Percentiles rank a stretch among this genome's conserved stretches.
phyloP scores from a whole-genome alignment of 2,797 vertebrate species.

The Delichon dasypus region DNA sequence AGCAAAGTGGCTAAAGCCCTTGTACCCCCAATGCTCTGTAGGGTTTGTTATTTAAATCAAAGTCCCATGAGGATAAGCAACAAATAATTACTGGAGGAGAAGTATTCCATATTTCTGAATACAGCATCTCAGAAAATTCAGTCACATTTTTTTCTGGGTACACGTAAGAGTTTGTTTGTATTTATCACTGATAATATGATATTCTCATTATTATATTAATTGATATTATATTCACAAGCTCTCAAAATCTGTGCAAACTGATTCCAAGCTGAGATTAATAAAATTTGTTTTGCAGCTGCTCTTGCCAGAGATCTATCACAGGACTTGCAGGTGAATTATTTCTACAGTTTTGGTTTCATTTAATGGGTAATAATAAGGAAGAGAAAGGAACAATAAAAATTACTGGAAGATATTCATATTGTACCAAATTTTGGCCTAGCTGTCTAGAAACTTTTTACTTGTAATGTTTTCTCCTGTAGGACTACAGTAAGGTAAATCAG shows the following conservation, averaged over 20 bases:
- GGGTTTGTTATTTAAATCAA: not conserved
- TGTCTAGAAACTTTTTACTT: not conserved
- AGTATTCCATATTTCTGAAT: not conserved
- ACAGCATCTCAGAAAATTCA: not conserved
- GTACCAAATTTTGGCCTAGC: not conserved
- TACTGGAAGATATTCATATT: not conserved
- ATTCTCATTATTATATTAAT: not conserved
- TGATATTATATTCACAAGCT: not conserved
- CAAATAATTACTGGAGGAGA: not conserved
- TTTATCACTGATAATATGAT: not conserved
- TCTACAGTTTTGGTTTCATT: not conserved
- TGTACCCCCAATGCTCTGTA: fast-evolving
- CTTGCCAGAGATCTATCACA: not conserved
- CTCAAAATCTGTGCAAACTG: not conserved
- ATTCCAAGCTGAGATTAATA: not conserved
- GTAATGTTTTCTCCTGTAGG: not conserved
- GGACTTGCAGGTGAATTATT: not conserved
- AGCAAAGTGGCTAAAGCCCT: not conserved
- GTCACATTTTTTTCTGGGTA: not conserved
- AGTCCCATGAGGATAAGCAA: not conserved
- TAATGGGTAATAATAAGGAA: not conserved
- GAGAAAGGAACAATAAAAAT: not conserved
- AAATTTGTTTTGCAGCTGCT: not conserved
- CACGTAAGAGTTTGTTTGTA: not conserved
- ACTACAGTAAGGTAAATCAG: not conserved